Evolutionary conservation across 2,113 vertebrate genomes (phyloP).

Genomic region (Hystrix cristata): DNA sequence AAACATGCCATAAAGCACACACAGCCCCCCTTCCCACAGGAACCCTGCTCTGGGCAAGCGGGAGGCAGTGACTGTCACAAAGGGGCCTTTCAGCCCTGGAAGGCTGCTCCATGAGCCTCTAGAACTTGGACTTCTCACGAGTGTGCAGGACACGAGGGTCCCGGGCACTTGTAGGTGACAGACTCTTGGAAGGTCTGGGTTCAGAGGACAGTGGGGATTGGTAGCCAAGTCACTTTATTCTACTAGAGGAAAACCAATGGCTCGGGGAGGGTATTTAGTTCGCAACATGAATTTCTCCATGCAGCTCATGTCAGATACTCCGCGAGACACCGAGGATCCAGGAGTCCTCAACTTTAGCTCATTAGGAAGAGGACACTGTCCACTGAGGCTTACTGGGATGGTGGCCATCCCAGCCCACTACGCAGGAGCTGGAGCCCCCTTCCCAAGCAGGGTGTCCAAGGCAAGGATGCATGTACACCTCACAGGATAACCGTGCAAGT

Average conservation of each 20-base stretch:
- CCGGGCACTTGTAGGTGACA: rapidly evolving
- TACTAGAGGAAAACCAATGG: not conserved
- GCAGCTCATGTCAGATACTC: rapidly evolving
- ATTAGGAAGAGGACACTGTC: not conserved
- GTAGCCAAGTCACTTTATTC: not conserved
- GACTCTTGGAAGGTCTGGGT: not conserved
- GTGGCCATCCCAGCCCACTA: too few relatives aligned
- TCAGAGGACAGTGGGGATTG: not conserved
- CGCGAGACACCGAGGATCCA: rapidly evolving
- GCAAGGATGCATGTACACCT: rapidly evolving
- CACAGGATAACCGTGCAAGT: not conserved
- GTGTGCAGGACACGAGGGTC: not conserved
- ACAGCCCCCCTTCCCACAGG: slow-evolving; percentile 78
- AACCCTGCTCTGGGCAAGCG: slow-evolving; percentile 47
- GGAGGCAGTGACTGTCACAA: slow-evolving; percentile 48
- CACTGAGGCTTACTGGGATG: not conserved
- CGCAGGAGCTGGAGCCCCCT: not conserved
- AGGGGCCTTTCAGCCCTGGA: slow-evolving; percentile 83
- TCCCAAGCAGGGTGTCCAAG: not conserved
- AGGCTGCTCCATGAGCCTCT: slow-evolving; percentile 79
- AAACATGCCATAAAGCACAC: slow-evolving; percentile 84
- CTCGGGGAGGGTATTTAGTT: not conserved
- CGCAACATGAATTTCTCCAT: not conserved
- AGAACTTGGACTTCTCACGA: slow-evolving; percentile 53
- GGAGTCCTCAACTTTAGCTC: not conserved